phyloP scores from a whole-genome alignment of 2,113 vertebrate species.

The Petrocephalus zakoni region DNA sequence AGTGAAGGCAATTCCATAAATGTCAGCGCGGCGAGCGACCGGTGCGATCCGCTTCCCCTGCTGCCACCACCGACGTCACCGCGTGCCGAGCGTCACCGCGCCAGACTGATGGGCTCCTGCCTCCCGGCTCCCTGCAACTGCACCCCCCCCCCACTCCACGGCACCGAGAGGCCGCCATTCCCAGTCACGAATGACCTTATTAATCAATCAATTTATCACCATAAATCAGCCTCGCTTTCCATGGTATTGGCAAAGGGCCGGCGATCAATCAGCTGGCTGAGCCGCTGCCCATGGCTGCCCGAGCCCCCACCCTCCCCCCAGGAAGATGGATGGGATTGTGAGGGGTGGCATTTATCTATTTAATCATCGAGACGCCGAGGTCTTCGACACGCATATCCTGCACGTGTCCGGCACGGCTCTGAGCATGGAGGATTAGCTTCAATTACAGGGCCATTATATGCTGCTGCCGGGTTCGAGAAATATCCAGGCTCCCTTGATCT shows the following conservation, averaged over 20 bases:
- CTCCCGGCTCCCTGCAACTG: not conserved
- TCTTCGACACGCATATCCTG: not conserved
- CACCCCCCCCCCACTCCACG: not conserved
- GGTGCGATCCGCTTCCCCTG: too few species aligned
- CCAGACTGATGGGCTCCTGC: not conserved
- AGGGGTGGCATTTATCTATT: conserved; percentile 7
- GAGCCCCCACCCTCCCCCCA: not conserved
- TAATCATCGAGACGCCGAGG: not conserved
- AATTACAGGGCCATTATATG: not conserved
- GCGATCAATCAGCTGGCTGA: conserved; percentile 13
- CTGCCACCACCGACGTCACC: not conserved
- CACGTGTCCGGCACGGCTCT: not conserved
- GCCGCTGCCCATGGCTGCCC: not conserved
- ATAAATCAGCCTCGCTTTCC: conserved; percentile 8
- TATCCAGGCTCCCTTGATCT: not conserved
- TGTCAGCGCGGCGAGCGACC: not conserved
- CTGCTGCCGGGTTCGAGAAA: not conserved
- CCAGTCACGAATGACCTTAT: conserved; percentile 18
- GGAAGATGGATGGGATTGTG: not conserved
- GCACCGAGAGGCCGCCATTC: not conserved
- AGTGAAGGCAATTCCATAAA: not conserved
- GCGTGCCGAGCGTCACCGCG: too few species aligned
- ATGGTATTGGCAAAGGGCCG: not conserved
- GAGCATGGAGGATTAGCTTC: not conserved
- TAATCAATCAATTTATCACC: conserved; percentile 19